phyloP scores from a whole-genome alignment of 2,113 vertebrate species.

The Macheiramphus alcinus region DNA sequence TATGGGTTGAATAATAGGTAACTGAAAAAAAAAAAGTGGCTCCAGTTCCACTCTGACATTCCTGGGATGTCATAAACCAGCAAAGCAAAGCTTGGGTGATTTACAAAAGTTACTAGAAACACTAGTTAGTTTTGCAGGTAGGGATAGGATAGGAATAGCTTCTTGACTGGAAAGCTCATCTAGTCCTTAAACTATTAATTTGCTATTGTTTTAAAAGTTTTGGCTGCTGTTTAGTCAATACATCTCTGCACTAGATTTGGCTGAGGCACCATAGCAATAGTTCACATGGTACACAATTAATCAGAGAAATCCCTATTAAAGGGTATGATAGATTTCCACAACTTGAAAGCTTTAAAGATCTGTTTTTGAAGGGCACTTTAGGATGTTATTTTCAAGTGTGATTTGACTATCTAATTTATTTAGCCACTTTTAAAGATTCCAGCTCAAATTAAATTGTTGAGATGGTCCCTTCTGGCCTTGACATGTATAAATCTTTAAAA shows the following conservation, averaged over 20 bases:
- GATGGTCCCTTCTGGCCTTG: not conserved
- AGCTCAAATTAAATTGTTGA: not conserved
- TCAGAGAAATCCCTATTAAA: not conserved
- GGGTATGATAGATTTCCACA: not conserved
- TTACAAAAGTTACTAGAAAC: not conserved
- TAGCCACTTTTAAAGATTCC: not conserved
- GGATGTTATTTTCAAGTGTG: not conserved
- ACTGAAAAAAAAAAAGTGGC: not conserved
- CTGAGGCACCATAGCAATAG: not conserved
- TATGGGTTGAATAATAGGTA: not conserved
- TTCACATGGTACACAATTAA: not conserved
- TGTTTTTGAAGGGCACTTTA: constrained; percentile 5
- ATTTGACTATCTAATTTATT: not conserved
- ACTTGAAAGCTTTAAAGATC: not conserved
- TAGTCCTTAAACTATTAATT: constrained; percentile 17
- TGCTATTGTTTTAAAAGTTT: not conserved
- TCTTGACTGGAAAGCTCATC: not conserved
- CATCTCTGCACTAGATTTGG: not conserved
- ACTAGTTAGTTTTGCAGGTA: not conserved
- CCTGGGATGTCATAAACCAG: not conserved
- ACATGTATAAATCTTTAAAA: not conserved
- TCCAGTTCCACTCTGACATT: not conserved
- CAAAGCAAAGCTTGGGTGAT: not conserved
- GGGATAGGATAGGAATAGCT: not conserved
- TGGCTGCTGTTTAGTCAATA: not conserved